Percentiles rank a stretch among this genome's conserved stretches.
phyloP scores from a whole-genome alignment of 2,888 invertebrate genomes.

The Sesia apiformis region DNA sequence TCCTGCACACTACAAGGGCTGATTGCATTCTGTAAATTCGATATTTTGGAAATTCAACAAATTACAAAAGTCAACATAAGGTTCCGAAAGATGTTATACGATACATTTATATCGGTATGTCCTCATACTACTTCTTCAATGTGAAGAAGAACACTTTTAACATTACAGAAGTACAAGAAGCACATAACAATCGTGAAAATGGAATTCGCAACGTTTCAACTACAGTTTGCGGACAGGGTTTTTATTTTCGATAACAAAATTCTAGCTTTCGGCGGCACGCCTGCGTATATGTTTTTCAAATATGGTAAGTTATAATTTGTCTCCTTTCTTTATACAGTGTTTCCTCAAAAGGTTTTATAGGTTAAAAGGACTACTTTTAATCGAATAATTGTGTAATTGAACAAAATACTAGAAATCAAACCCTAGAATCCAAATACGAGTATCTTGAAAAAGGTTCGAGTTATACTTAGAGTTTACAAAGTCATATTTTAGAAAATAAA shows the following conservation, averaged over 20 bases:
- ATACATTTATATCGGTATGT: neutral
- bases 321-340: neutral
- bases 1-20: too few relatives aligned
- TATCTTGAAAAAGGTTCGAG: too few relatives aligned
- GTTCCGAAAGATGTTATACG: neutral
- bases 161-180: conserved; percentile 39
- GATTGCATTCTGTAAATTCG: too few relatives aligned
- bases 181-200: conserved; percentile 38
- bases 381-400: too few relatives aligned
- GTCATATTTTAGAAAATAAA: too few relatives aligned
- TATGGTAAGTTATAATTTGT: conserved; percentile 34
- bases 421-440: too few relatives aligned
- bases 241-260: conserved; percentile 43
- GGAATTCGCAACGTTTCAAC: conserved; percentile 25
- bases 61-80: too few relatives aligned
- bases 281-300: conserved; percentile 56
- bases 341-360: too few relatives aligned
- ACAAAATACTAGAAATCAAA: too few relatives aligned
- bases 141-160: neutral
- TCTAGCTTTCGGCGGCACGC: conserved; percentile 53
- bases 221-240: conserved; percentile 47
- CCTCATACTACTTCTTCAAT: neutral
- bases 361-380: too few relatives aligned
- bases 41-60: too few relatives aligned
- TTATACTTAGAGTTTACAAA: too few relatives aligned